phyloP scores from a whole-genome alignment of 2,888 invertebrate genomes.

The Eupsilia transversa region DNA sequence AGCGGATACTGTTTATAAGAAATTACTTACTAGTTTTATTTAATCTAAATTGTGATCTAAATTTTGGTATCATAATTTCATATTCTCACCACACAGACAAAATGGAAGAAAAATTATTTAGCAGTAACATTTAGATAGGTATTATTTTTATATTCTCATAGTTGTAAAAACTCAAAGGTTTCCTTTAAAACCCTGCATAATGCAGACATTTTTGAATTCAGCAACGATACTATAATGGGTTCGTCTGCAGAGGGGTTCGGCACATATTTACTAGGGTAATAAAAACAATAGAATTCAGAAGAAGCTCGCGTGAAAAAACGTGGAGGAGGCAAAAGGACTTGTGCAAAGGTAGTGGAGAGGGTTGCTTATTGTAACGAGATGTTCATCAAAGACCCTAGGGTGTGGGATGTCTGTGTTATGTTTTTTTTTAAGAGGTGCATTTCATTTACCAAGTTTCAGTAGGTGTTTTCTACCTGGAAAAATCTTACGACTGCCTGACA shows the following conservation, averaged over 20 bases:
- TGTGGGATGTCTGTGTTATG: conserved; percentile 27
- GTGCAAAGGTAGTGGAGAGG: conserved; percentile 43
- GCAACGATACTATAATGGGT: conserved; percentile 72
- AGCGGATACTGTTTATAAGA: too few species aligned
- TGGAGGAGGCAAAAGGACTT: conserved; percentile 58
- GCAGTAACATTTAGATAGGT: conserved; percentile 31
- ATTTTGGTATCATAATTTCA: too few species aligned
- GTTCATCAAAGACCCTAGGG: conserved; percentile 59
- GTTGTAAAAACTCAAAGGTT: conserved; percentile 74
- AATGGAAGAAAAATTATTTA: not conserved
- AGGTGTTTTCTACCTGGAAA: too few species aligned
- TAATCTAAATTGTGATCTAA: too few species aligned
- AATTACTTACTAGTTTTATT: too few species aligned
- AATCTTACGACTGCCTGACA: not conserved
- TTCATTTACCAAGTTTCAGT: conserved; percentile 21
- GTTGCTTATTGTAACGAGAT: conserved; percentile 59
- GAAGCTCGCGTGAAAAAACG: conserved; percentile 51
- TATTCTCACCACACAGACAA: too few species aligned
- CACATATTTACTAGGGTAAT: conserved; percentile 66
- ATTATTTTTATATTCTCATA: conserved; percentile 58
- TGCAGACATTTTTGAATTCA: conserved; percentile 76
- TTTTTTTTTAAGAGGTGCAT: conserved; percentile 28
- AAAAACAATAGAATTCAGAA: conserved; percentile 63
- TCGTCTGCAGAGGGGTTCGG: conserved; percentile 59
- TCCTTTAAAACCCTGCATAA: conserved; percentile 73